These are phyloP conservation scores for Trididemnum nubilum DNA, from an alignment of 23 tunicate genomes.

Conservation along the genomic window DNA sequence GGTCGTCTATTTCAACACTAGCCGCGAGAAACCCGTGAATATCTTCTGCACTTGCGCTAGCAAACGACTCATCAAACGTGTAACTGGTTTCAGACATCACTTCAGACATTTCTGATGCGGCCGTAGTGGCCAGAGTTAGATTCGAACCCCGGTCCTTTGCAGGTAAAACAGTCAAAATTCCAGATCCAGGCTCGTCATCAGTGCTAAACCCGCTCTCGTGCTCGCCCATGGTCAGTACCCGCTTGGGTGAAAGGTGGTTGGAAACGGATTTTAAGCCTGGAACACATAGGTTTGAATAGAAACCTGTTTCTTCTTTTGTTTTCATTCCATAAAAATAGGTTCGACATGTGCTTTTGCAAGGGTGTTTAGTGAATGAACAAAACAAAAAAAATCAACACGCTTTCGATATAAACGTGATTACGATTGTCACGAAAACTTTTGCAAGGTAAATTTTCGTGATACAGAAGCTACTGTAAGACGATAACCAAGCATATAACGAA, in stretches of 20 bases:
- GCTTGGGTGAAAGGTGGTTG: constrained; percentile 4
- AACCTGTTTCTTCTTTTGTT: no score
- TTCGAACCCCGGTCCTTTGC: constrained; percentile 56
- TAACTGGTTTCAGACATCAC: constrained; percentile 60
- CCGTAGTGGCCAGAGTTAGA: constrained; percentile 59
- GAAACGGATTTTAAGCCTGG: constrained; percentile 6
- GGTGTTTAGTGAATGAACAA: no score
- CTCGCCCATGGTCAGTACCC: neutral
- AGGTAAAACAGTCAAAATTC: constrained; percentile 44
- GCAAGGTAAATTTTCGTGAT: no score
- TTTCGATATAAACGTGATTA: no score
- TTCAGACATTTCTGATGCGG: constrained; percentile 58
- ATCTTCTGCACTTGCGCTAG: constrained; percentile 37
- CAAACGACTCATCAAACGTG: constrained; percentile 49
- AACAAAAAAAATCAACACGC: no score
- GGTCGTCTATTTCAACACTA: constrained; percentile 44
- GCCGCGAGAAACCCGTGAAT: constrained; percentile 22
- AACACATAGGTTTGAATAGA: neutral
- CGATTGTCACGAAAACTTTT: no score
- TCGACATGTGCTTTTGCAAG: no score
- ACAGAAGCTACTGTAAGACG: no score
- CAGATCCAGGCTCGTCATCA: constrained; percentile 54
- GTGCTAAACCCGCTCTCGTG: constrained; percentile 34
- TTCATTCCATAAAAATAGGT: no score
- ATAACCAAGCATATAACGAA: no score